Evolutionary conservation across 2,797 vertebrate genomes (phyloP).

Genomic region (Tinamus major): DNA sequence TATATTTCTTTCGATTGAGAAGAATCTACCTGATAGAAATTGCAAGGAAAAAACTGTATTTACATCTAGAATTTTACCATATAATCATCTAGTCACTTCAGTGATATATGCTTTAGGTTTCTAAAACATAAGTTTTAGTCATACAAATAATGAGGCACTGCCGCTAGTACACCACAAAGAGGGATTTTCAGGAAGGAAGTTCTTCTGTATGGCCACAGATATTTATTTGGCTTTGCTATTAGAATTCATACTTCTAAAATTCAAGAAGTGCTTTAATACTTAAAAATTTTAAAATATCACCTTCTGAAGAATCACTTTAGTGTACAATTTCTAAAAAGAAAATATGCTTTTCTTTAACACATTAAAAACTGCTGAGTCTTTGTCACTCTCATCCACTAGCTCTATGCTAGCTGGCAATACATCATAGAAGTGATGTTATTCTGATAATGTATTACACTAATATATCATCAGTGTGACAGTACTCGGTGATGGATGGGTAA

Average conservation of each 20-base stretch:
- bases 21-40: not conserved
- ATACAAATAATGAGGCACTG: not conserved
- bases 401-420: constrained; percentile 55
- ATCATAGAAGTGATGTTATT: constrained; percentile 64
- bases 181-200: not conserved
- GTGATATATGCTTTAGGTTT: not conserved
- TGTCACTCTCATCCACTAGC: constrained; percentile 49
- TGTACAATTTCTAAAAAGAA: constrained; percentile 25
- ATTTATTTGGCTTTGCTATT: not conserved
- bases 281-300: not conserved
- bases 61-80: not conserved
- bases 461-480: constrained; percentile 69
- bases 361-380: constrained; percentile 62
- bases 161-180: not conserved
- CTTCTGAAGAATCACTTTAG: not conserved
- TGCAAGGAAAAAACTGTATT: not conserved
- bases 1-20: not conserved
- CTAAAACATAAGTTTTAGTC: not conserved
- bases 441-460: constrained; percentile 78
- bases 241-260: not conserved
- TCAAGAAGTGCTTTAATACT: not conserved
- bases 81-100: not conserved
- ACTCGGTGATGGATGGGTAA: constrained; percentile 73
- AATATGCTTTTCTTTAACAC: not conserved
- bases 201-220: not conserved